Conservation (phyloP, 2,888 invertebrate species). For the Gibbula magus region DNA sequence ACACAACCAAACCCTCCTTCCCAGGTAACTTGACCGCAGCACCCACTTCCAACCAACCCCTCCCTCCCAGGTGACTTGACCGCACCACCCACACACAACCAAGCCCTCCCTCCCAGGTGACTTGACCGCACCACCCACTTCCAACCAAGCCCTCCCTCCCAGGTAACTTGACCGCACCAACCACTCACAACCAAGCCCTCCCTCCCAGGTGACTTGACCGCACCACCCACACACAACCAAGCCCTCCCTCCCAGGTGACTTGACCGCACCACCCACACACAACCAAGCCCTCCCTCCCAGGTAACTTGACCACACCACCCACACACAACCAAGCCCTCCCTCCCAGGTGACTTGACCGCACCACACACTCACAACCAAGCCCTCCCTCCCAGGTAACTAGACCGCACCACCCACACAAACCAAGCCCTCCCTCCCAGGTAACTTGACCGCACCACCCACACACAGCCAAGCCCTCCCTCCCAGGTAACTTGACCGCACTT, state of each 20-base stretch:
- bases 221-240: conserved; percentile 1
- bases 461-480: background rate
- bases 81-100: conserved; percentile 7
- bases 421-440: background rate
- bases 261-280: conserved; percentile 29
- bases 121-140: conserved; percentile 34
- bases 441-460: conserved; percentile 35
- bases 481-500: conserved; percentile 41
- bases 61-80: conserved; percentile 38
- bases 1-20: background rate
- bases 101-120: background rate
- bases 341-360: conserved; percentile 40
- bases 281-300: background rate
- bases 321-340: background rate
- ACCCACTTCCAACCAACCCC: background rate
- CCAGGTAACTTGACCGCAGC: conserved; percentile 40
- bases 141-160: background rate
- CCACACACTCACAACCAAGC: background rate
- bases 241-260: conserved; percentile 28
- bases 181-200: background rate
- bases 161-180: conserved; percentile 41
- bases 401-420: conserved; percentile 24
- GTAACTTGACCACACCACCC: conserved; percentile 37
- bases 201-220: conserved; percentile 39
- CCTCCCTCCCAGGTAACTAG: conserved; percentile 34